These are phyloP conservation scores for Xiphorhynchus erythropygius DNA, from an alignment of 2,797 vertebrate species.

Conservation along the genomic window DNA sequence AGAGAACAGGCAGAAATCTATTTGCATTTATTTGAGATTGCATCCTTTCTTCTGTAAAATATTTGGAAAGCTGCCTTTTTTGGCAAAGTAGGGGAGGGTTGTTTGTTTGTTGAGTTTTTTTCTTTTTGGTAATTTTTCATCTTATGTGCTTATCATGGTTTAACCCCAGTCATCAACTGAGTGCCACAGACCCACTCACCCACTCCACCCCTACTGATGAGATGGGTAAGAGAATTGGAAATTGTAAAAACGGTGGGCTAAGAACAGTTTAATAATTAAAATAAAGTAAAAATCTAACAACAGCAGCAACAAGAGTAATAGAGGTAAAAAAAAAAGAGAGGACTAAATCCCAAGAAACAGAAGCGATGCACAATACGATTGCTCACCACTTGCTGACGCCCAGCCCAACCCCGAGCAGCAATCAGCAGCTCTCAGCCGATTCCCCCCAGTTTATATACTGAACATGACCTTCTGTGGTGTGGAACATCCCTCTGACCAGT, in stretches of 20 bases:
- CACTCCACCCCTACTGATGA: neutral
- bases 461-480: neutral
- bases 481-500: neutral
- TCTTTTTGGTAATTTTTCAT: neutral
- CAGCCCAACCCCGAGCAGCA: neutral
- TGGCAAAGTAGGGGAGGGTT: neutral
- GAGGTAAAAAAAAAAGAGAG: neutral
- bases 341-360: neutral
- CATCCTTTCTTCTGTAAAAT: neutral
- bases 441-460: neutral
- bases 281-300: neutral
- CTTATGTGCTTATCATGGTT: neutral
- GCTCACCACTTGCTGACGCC: neutral
- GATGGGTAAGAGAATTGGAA: neutral
- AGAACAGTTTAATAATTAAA: neutral
- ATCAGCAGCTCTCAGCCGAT: neutral
- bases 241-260: neutral
- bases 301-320: neutral
- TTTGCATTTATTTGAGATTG: neutral
- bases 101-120: neutral
- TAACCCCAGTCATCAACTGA: neutral
- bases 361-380: neutral
- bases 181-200: neutral
- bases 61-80: neutral
- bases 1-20: neutral